phyloP scores from a whole-genome alignment of 2,797 vertebrate genomes.

The Pseudomugil gertrudae region DNA sequence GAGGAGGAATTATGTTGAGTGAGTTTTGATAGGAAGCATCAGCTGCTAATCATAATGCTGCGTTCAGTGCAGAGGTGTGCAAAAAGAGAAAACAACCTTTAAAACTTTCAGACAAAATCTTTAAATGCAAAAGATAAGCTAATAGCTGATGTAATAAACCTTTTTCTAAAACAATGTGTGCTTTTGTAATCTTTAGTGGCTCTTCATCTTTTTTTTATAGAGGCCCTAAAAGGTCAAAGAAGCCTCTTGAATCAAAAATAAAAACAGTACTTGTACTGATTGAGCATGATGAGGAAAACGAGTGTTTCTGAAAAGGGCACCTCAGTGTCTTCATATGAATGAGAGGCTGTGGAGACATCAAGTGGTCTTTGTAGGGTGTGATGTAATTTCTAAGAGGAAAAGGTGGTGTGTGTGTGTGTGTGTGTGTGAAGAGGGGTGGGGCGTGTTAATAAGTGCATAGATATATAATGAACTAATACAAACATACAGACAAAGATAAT shows the following conservation, averaged over 20 bases:
- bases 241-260: constrained; percentile 64
- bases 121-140: neutral
- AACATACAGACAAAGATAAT: constrained; percentile 4
- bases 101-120: neutral
- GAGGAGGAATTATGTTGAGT: constrained; percentile 24
- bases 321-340: constrained; percentile 41
- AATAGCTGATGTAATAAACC: neutral
- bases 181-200: constrained; percentile 44
- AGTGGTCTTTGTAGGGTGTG: constrained; percentile 52
- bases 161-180: neutral
- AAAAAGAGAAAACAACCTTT: constrained; percentile 10
- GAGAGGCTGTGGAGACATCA: constrained; percentile 42
- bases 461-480: too few relatives aligned
- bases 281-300: constrained; percentile 66
- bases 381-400: constrained; percentile 41
- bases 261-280: constrained; percentile 51
- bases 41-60: constrained; percentile 26
- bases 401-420: neutral
- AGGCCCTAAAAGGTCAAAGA: constrained; percentile 60
- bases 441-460: neutral
- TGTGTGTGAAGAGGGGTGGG: too few relatives aligned
- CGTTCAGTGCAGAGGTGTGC: neutral
- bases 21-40: constrained; percentile 40
- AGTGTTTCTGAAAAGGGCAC: constrained; percentile 51
- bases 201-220: constrained; percentile 30